Conservation (phyloP, 2,888 invertebrate genomes). For the Coelopa pilipes region DNA sequence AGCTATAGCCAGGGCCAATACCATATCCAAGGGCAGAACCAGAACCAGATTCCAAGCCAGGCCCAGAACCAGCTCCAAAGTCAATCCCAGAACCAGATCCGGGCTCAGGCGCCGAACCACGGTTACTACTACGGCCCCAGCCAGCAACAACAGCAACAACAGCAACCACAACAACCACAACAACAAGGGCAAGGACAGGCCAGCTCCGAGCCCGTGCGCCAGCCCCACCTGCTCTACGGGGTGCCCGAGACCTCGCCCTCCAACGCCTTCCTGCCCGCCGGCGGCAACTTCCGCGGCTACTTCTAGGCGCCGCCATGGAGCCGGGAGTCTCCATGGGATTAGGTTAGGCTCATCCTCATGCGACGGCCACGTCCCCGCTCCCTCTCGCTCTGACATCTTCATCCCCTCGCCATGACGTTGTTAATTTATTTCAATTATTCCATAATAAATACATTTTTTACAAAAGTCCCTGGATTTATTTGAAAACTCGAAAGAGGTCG, state of each 20-base stretch:
- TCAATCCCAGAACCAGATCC: neutral
- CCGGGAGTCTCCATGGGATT: neutral
- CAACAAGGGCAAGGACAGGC: neutral
- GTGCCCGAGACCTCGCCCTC: neutral
- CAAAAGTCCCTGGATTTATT: neutral
- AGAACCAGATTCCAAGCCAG: neutral
- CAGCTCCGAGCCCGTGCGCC: neutral
- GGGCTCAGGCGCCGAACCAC: neutral
- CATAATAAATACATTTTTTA: neutral
- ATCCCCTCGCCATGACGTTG: neutral
- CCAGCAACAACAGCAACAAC: constrained; percentile 8
- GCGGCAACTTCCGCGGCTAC: neutral
- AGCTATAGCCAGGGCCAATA: neutral
- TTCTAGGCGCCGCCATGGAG: no score
- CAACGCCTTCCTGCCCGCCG: neutral
- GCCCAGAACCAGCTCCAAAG: neutral
- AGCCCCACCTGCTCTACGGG: constrained; percentile 34
- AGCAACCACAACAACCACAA: no score
- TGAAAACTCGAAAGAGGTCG: no score
- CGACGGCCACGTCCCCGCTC: neutral
- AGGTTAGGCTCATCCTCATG: neutral
- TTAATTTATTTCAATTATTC: neutral
- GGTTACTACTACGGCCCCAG: neutral
- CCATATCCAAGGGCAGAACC: neutral
- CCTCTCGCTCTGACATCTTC: neutral